Evolutionary conservation across 2,797 vertebrate genomes (phyloP).

Genomic region (Cichlasoma orientale): DNA sequence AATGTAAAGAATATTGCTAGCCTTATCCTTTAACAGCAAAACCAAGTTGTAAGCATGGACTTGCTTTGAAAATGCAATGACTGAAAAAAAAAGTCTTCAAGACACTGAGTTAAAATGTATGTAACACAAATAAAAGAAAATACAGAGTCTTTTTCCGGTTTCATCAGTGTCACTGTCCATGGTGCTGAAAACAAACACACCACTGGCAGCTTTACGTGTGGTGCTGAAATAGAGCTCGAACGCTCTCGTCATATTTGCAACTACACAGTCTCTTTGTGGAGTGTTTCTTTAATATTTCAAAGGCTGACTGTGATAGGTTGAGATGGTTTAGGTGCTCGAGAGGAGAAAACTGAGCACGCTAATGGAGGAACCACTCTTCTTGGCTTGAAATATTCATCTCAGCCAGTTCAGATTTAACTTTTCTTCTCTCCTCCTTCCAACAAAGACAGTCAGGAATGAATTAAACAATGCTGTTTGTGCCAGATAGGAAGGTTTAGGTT

Average conservation of each 20-base stretch:
- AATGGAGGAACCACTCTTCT: slow-evolving; percentile 57
- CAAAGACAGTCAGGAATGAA: slow-evolving; percentile 4
- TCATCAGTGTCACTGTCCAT: slow-evolving; percentile 31
- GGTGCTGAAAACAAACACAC: slow-evolving; percentile 47
- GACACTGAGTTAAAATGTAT: background rate
- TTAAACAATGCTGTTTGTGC: slow-evolving; percentile 15
- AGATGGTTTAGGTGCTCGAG: slow-evolving; percentile 62
- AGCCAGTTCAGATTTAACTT: slow-evolving; percentile 37
- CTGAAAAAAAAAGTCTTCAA: background rate
- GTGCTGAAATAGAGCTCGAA: slow-evolving; percentile 64
- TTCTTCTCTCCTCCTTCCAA: background rate
- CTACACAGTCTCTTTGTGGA: slow-evolving; percentile 23
- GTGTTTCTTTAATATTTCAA: slow-evolving; percentile 71
- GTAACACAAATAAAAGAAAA: background rate
- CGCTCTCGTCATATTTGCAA: slow-evolving; percentile 33
- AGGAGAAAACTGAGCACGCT: slow-evolving; percentile 41
- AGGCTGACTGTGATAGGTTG: slow-evolving; percentile 50
- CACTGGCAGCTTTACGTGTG: background rate
- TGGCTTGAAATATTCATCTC: slow-evolving; percentile 72
- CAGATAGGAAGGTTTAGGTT: background rate
- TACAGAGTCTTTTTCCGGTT: background rate
- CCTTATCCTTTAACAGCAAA: background rate
- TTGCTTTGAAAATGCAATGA: background rate
- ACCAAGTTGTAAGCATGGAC: too few species aligned
- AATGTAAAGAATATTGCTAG: background rate